A percentile compares a stretch with the other conserved stretches of the same genome.
These are phyloP conservation scores for Drepana arcuata DNA, from an alignment of 1,140 invertebrate genomes.

Conservation along the genomic window DNA sequence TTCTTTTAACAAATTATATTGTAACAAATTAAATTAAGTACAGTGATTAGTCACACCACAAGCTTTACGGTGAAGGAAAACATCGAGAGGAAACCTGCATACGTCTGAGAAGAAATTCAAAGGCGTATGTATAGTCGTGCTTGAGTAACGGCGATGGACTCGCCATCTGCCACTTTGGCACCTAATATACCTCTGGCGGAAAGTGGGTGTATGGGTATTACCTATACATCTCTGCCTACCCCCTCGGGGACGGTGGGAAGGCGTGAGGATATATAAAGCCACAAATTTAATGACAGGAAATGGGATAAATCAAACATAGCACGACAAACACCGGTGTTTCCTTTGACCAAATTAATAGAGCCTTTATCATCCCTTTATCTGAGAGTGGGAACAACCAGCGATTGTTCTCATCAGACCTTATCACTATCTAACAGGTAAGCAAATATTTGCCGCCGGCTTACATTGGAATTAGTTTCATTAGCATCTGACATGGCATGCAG, in stretches of 20 bases:
- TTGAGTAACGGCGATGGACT: neutral
- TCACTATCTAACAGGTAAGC: slow-evolving; percentile 25
- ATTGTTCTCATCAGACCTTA: slow-evolving; percentile 29
- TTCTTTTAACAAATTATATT: no score
- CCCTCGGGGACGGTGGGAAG: neutral
- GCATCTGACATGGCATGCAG: no score
- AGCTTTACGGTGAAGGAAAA: no score
- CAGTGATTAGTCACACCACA: no score
- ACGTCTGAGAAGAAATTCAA: neutral
- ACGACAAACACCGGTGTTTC: slow-evolving; percentile 39
- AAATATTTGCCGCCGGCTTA: slow-evolving; percentile 35
- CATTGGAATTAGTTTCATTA: slow-evolving; percentile 39
- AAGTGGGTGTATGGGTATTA: no score
- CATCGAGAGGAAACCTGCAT: neutral
- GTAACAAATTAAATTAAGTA: no score
- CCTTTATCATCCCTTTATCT: slow-evolving; percentile 33
- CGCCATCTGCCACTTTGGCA: no score
- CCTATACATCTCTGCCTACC: no score
- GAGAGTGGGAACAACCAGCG: slow-evolving; percentile 30
- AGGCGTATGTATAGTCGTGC: neutral
- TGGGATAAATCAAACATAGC: slow-evolving; percentile 31
- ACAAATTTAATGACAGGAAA: slow-evolving; percentile 16
- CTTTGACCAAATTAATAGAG: slow-evolving; percentile 46
- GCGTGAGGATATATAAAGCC: neutral
- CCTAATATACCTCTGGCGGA: neutral